phyloP scores from a whole-genome alignment of 92 coral and sea anemone species.

The Pocillopora grandis region DNA sequence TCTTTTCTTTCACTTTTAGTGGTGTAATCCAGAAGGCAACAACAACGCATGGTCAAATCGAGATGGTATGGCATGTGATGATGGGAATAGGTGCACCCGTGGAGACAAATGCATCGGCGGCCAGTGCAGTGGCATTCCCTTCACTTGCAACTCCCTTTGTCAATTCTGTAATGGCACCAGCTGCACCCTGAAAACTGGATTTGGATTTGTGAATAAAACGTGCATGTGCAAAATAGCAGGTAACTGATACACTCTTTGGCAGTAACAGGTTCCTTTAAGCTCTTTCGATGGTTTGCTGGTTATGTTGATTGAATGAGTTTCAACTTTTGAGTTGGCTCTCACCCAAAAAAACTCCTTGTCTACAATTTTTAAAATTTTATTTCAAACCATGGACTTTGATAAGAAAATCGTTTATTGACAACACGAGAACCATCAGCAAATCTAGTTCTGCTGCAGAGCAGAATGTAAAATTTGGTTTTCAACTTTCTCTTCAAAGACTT shows the following conservation, averaged over 20 bases:
- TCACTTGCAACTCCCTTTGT: slow-evolving; percentile 70
- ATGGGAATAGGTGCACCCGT: slow-evolving; percentile 69
- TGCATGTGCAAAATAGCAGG: slow-evolving; percentile 90
- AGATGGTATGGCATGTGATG: slow-evolving; percentile 74
- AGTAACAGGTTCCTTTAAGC: no score
- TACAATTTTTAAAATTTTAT: no score
- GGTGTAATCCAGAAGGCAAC: slow-evolving; percentile 67
- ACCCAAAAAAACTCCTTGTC: no score
- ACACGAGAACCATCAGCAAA: no score
- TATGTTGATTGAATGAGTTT: no score
- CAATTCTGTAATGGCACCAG: slow-evolving; percentile 77
- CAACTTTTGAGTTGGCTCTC: no score
- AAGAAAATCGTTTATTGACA: no score
- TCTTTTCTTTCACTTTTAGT: slow-evolving; percentile 35
- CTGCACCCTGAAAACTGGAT: slow-evolving; percentile 86
- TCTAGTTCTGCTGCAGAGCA: no score
- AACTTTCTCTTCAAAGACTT: no score
- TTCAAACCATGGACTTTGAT: no score
- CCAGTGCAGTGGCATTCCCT: slow-evolving; percentile 61
- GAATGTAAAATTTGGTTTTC: no score
- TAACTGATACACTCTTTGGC: slow-evolving; percentile 1
- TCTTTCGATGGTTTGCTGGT: no score
- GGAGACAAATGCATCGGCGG: slow-evolving; percentile 77
- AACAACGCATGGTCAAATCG: slow-evolving; percentile 70
- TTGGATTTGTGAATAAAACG: slow-evolving; percentile 76